Evolutionary conservation across 2,113 vertebrate genomes (phyloP), one percentile per base, ranked within the genome.

Genomic region (Charadrius vociferus): DNA sequence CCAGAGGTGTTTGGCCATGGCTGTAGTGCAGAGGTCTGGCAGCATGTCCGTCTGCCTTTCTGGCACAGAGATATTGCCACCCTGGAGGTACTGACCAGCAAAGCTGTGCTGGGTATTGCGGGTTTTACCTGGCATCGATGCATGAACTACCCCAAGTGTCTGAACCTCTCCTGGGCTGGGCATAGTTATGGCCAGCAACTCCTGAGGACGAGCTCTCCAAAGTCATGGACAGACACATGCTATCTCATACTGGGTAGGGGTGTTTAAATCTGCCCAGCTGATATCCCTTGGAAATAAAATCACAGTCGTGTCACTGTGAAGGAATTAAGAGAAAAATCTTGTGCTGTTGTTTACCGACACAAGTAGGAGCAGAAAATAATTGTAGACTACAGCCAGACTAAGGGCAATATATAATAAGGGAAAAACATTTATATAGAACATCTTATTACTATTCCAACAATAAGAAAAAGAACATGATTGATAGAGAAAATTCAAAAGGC

Each of bases 171-270:
- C 72, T n/a, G 47, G 20, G 23, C 50, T 80, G 62, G 37, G 11
- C 11, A 5, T 1, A 15, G n/a, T 36, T 11, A 2, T 0, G 17
- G 37, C 1, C 34, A 52, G 55, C 3, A 6, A 1, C 21, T 90
- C 53, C 53, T 29, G 5, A 61, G 29, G 37, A 72, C 61, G 32
- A 71, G 62, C 12, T 81, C 73, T 83, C 59, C 67, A n/a, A 4
- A 19, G 10, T 7, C 47, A 19, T 10, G 21, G 84, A 20, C 39
- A 32, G 47, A 29, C 34, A 39, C 1, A 0, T 18, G 20, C 36
- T 49, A 7, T 22, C n/a, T 88, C 50, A 43, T 41, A 8, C 36
- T 7, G 4, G 52, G 26, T 58, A 90, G 62, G 45, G 79, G 39
- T 5, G 12, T 71, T 79, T 56, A 43, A 79, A 75, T 56, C 61